A percentile compares a stretch with the other conserved stretches of the same genome.
Evolutionary conservation across 2,797 vertebrate species (phyloP).

Genomic region (Thripadectes ignobilis): DNA sequence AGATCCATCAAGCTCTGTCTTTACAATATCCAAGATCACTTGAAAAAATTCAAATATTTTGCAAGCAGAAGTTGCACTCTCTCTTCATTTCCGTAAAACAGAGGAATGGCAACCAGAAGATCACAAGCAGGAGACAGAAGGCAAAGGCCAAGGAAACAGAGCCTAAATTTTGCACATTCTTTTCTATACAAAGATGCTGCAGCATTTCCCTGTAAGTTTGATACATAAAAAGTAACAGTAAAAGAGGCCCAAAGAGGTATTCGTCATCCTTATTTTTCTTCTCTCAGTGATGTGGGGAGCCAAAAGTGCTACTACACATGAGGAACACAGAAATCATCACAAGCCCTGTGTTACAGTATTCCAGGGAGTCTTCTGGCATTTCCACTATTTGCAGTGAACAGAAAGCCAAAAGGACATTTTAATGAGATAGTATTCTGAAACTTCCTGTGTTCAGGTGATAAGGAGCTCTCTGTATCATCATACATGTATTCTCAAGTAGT

Average conservation of each 20-base stretch:
- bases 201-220: neutral
- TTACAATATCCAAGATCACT: neutral
- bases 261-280: neutral
- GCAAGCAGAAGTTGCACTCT: neutral
- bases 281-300: neutral
- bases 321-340: neutral
- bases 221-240: neutral
- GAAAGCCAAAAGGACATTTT: neutral
- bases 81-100: neutral
- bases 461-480: neutral
- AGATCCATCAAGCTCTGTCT: neutral
- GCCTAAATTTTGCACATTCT: accelerated
- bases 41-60: neutral
- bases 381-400: neutral
- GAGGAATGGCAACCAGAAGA: neutral
- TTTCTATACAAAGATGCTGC: neutral
- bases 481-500: neutral
- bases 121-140: neutral
- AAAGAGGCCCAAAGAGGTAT: neutral
- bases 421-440: neutral
- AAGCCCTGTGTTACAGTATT: neutral
- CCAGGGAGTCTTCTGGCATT: neutral
- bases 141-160: neutral
- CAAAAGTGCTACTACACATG: neutral
- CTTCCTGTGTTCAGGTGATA: neutral